These are phyloP conservation scores for Entelurus aequoreus DNA, from an alignment of 2,113 vertebrate species.

Conservation along the genomic window DNA sequence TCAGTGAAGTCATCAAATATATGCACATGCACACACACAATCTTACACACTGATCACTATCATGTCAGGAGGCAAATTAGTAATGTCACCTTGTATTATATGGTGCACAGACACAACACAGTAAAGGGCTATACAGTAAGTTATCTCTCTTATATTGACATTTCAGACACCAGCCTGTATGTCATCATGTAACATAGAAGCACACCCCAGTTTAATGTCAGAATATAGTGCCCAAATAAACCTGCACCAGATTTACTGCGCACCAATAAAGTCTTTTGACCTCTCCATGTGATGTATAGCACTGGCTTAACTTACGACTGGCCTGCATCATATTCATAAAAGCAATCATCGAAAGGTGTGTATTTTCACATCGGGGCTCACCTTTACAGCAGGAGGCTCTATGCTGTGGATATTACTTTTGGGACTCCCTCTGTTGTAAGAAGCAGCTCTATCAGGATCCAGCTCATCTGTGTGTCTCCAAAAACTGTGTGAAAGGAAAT, in stretches of 20 bases:
- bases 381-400: constrained; percentile 41
- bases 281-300: constrained; percentile 25
- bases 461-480: constrained; percentile 30
- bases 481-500: constrained; percentile 8
- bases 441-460: constrained; percentile 46
- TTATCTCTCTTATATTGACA: constrained; percentile 10
- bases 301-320: constrained; percentile 16
- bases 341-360: constrained; percentile 39
- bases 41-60: constrained; percentile 1
- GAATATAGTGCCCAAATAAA: constrained; percentile 36
- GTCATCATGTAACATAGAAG: constrained; percentile 6
- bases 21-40: constrained; percentile 5
- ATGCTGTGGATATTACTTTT: constrained; percentile 63
- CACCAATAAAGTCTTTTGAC: constrained; percentile 27
- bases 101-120: constrained; percentile 16
- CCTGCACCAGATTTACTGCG: constrained; percentile 22
- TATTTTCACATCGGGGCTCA: constrained; percentile 38
- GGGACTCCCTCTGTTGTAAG: constrained; percentile 60
- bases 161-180: constrained; percentile 3
- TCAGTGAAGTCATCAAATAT: constrained; percentile 2
- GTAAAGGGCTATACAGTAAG: constrained; percentile 4
- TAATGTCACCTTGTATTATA: constrained; percentile 12
- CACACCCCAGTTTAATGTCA: constrained; percentile 14
- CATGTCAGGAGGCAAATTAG: constrained; percentile 1
- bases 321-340: constrained; percentile 42